Evolutionary conservation across 1,140 invertebrate genomes (phyloP), one percentile per base, ranked within the genome.

Genomic region (Leptinotarsa texana): DNA sequence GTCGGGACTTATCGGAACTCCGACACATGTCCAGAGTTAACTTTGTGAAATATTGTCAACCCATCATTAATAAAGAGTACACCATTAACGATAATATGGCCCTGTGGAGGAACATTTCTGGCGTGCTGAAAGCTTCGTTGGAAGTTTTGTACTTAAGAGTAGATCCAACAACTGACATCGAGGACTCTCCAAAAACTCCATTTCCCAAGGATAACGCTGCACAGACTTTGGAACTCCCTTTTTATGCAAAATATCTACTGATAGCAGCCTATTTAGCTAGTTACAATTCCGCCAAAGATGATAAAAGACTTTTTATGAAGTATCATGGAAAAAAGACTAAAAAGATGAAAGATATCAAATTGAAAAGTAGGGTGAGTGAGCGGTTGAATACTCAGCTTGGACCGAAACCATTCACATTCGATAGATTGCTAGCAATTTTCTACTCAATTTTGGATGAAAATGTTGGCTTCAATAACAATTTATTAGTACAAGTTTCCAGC

Each of bases 211-310:
- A 82, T 42, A 81, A 78, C 70, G 85, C 90, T 79, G 89, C 89
- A 5, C 88, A 93, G 74, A 91, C 89, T 74, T 89, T 96, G 68
- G 95, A 97, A 83, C 86, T 98, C 5, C 96, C 95, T 0, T 96
- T 91, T 82, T 97, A 95, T 85, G 93, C 93, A 0, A 97, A 97
- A 84, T 96, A 91, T 84, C 87, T 98, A 49, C 85, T 98, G 4
- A 94, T 97, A 33, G 94, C 96, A 24, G 92, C 95, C 8, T 97
- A 95, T 84, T 86, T 98, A 73, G 96, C 96, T 1, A 97, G 95
- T 24, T 95, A 97, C 80, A 97, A 97, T 86, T 93, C 94, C 0
- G 88, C 92, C 0, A 95, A 94, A 81, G 91, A 93, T 79, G 96
- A 97, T 84, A 94, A 93, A 82, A 87, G 92, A 71, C 84, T 95